These are phyloP conservation scores for Parazoanthus darwini DNA, from an alignment of 92 coral and sea anemone species.

Conservation along the genomic window DNA sequence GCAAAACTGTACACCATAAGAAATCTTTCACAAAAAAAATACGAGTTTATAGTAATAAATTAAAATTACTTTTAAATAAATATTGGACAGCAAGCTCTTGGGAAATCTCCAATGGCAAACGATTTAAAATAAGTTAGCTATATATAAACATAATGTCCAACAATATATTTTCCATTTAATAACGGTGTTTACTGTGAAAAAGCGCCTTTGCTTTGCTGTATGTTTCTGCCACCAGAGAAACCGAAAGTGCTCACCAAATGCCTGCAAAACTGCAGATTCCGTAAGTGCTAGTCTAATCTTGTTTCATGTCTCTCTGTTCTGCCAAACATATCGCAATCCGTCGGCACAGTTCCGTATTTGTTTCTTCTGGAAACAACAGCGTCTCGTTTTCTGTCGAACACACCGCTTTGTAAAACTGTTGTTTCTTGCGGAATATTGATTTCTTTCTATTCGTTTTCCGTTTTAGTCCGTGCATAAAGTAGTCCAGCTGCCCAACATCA, in stretches of 20 bases:
- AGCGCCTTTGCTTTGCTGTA: neutral
- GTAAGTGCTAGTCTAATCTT: neutral
- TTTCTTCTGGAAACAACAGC: constrained; percentile 72
- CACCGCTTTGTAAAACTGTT: constrained; percentile 80
- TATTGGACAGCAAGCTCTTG: neutral
- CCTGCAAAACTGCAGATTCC: neutral
- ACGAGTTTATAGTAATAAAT: neutral
- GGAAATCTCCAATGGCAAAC: neutral
- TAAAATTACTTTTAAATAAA: constrained; percentile 32
- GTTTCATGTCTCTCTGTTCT: constrained; percentile 44
- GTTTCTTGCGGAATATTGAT: constrained; percentile 79
- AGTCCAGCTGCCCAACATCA: constrained; percentile 81
- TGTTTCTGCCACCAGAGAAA: neutral
- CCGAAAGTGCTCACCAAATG: neutral
- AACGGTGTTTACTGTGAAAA: neutral
- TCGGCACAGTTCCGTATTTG: constrained; percentile 81
- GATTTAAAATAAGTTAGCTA: neutral
- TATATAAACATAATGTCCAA: neutral
- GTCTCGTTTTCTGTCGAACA: constrained; percentile 85
- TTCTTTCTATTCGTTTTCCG: constrained; percentile 76
- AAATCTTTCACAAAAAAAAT: constrained; percentile 2
- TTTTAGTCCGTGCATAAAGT: constrained; percentile 77
- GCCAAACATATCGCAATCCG: constrained; percentile 72
- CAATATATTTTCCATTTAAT: neutral
- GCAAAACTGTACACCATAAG: constrained; percentile 9